A percentile compares a stretch with the other conserved stretches of the same genome.
Evolutionary conservation across 2,888 invertebrate species (phyloP).

Genomic region (Andrena bicolor): DNA sequence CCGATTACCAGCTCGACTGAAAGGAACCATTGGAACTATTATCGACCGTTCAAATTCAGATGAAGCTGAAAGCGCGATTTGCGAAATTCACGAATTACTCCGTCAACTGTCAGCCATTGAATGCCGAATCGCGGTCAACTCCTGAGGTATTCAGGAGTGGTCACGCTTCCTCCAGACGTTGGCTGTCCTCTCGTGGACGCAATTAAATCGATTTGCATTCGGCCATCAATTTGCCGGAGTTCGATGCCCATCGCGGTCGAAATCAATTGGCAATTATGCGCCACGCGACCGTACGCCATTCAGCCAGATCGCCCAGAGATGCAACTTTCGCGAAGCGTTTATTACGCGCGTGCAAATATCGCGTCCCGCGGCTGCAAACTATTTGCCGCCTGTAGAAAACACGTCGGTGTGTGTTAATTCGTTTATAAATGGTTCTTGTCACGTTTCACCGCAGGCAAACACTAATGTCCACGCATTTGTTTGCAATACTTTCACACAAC

Average conservation of each 20-base stretch:
- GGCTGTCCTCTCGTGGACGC: constrained; percentile 41
- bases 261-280: constrained; percentile 53
- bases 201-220: constrained; percentile 65
- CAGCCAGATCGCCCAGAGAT: constrained; percentile 9
- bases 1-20: background rate
- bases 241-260: constrained; percentile 39
- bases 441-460: background rate
- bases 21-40: background rate
- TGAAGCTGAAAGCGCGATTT: background rate
- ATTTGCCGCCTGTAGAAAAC: constrained; percentile 11
- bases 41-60: no score
- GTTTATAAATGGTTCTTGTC: constrained; percentile 13
- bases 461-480: background rate
- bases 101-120: constrained; percentile 14
- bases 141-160: constrained; percentile 35
- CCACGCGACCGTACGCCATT: constrained; percentile 23
- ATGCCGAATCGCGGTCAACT: constrained; percentile 38
- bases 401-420: constrained; percentile 9
- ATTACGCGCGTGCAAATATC: background rate
- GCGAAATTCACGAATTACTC: constrained; percentile 6
- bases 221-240: constrained; percentile 53
- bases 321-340: constrained; percentile 40
- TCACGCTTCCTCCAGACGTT: constrained; percentile 47
- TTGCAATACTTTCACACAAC: no score
- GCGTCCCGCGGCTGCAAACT: background rate